A percentile compares a stretch with the other conserved stretches of the same genome.
phyloP scores from a whole-genome alignment of 2,888 invertebrate genomes.

The Pediacus dermestoides region DNA sequence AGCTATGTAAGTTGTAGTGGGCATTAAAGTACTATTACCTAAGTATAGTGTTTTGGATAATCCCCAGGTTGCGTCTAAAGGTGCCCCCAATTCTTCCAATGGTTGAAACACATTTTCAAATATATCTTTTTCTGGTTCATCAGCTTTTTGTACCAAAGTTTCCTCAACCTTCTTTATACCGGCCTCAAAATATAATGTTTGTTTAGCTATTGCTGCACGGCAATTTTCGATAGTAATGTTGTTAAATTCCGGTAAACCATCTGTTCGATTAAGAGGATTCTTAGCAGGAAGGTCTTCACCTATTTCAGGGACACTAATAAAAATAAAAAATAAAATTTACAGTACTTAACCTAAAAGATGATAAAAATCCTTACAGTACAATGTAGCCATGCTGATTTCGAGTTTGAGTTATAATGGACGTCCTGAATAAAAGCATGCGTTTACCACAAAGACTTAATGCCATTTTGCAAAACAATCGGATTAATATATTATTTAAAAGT shows the following conservation, averaged over 20 bases:
- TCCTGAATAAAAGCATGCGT: conserved; percentile 19
- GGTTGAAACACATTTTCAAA: conserved; percentile 70
- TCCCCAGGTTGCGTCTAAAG: conserved; percentile 82
- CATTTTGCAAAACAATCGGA: too few relatives aligned
- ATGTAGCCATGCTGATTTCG: conserved; percentile 61
- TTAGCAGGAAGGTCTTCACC: conserved; percentile 77
- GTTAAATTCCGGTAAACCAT: conserved; percentile 77
- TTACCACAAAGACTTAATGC: conserved; percentile 46
- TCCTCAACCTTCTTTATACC: conserved; percentile 67
- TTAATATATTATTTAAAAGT: too few relatives aligned
- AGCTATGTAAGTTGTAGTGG: conserved; percentile 71
- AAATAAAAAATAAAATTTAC: conserved; percentile 11
- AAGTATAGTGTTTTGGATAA: conserved; percentile 80
- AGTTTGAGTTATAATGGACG: conserved; percentile 25
- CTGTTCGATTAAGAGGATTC: conserved; percentile 69
- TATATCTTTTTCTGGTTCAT: conserved; percentile 54
- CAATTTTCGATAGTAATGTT: conserved; percentile 80
- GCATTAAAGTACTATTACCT: conserved; percentile 75
- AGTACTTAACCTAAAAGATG: conserved; percentile 17
- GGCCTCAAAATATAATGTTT: conserved; percentile 77
- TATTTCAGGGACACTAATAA: conserved; percentile 72
- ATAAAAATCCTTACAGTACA: conserved; percentile 60
- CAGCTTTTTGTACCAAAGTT: conserved; percentile 45
- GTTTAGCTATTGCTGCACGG: conserved; percentile 77
- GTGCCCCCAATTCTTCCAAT: conserved; percentile 68